A percentile compares a stretch with the other conserved stretches of the same genome.
Conservation (phyloP, 2,797 vertebrate genomes). For the Hafferia zeledoni region DNA sequence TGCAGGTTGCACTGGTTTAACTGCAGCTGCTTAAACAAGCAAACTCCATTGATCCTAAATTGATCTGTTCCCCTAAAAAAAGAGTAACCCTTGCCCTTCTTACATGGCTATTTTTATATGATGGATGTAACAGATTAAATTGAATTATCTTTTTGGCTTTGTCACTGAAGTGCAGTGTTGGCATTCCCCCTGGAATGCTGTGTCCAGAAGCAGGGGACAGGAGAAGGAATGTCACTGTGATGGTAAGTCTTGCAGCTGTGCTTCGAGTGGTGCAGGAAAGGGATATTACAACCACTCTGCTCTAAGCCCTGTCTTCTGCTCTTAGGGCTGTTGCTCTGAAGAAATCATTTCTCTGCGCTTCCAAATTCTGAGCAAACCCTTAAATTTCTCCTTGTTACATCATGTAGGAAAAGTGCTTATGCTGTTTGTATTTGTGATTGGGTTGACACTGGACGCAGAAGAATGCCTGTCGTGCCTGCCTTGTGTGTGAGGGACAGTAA, state of each 20-base stretch:
- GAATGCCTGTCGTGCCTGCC: not conserved
- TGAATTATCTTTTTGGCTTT: not conserved
- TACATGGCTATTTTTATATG: not conserved
- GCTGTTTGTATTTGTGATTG: not conserved
- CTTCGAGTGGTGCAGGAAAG: not conserved
- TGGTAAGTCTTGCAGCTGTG: not conserved
- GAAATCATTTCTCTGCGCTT: not conserved
- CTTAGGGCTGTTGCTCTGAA: not conserved
- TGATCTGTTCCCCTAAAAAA: constrained; percentile 12
- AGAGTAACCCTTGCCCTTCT: not conserved
- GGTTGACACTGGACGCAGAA: not conserved
- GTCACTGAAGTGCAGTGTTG: not conserved
- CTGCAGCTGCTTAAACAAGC: constrained; percentile 15
- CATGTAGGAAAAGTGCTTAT: not conserved
- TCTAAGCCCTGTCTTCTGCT: not conserved
- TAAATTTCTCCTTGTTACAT: not conserved
- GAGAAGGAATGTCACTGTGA: not conserved
- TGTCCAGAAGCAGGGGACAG: not conserved
- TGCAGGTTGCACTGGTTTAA: not conserved
- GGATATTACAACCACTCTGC: not conserved
- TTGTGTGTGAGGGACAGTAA: fast-evolving
- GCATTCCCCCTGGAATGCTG: not conserved
- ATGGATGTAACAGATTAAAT: not conserved
- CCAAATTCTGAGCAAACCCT: not conserved
- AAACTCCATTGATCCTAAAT: constrained; percentile 10